Base-by-base conservation (phyloP, 1,140 invertebrate species). In the Papilio machaon region DNA sequence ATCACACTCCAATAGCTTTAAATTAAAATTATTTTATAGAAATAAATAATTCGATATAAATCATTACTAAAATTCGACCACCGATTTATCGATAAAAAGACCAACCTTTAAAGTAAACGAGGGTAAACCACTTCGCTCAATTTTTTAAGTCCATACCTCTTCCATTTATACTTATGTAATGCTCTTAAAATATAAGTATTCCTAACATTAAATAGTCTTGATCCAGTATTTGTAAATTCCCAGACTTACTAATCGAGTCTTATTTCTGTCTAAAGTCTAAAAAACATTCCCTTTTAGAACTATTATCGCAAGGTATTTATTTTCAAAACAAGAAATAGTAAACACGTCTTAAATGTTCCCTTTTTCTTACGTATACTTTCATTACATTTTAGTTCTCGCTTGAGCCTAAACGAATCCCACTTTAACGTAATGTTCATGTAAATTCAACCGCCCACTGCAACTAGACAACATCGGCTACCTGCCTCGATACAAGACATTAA, bases 361-460 rank as follows among this genome's bases (percentile, higher is more conserved):
- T 52, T 49, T 75, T 52, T 75, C 46, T 30, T 75, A 49, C 47
- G 13, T 47, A 4, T 46, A 49, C 46, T 47, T 52, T 75, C 47
- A 75, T 75, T 75, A 75, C 73, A 75, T 75, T 75, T 75, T 47
- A 49, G 43, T 75, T 75, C 19, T 47, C 73, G 46, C 73, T 19
- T 75, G 47, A 35, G 11, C 46, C 73, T 75, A 75, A 75, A 76
- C 74, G 74, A 76, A 76, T 52, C 43, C 75, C 76, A 23, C 76
- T 11, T 54, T 17, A 58, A 78, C 35, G 54, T 78, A 78, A 58
- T 60, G 76, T 78, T 60, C 76, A 78, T 78, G 76, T 60, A 78
- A 78, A 78, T 78, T 78, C 15, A 78, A 49, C 43, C 76, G 52
- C 76, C 76, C 76, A 78, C 76, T 78, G 76, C 76, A 60, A 78